Percentiles rank a stretch among this genome's conserved stretches.
Evolutionary conservation across 2,113 vertebrate genomes (phyloP).

Genomic region (Mesoclemmys tuberculata): DNA sequence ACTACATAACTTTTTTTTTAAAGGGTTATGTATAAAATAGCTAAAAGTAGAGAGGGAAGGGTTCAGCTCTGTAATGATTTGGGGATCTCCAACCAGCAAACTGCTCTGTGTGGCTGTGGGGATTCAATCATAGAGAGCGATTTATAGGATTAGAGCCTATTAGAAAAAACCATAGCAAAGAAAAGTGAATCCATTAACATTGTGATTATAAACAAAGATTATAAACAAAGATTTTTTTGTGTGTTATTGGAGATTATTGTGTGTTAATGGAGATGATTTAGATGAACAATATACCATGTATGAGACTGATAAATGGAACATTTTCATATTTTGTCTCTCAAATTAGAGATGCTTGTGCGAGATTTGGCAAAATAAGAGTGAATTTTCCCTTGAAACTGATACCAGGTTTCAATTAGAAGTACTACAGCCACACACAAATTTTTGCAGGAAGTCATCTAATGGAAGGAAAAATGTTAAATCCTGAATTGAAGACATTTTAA

Average conservation of each 20-base stretch:
- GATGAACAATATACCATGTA: not conserved
- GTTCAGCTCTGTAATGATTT: not conserved
- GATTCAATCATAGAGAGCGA: not conserved
- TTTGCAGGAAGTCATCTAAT: not conserved
- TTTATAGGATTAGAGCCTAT: not conserved
- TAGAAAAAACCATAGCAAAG: not conserved
- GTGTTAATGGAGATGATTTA: not conserved
- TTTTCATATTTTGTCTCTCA: not conserved
- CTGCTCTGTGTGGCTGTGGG: not conserved
- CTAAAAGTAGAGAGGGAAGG: not conserved
- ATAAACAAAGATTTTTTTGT: not conserved
- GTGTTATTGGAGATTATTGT: not conserved
- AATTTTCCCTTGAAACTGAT: not conserved
- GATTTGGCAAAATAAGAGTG: not conserved
- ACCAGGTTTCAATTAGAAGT: not conserved
- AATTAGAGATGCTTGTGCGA: not conserved
- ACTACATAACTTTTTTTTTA: not conserved
- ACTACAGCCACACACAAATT: accelerated
- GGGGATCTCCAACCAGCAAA: not conserved
- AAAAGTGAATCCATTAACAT: not conserved
- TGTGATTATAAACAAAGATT: not conserved
- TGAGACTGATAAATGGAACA: not conserved
- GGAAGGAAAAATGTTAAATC: not conserved
- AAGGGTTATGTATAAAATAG: not conserved
- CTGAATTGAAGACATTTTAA: not conserved